Percentiles rank a stretch among this genome's conserved stretches.
phyloP scores from a whole-genome alignment of 2,797 vertebrate genomes.

The Acrocephalus scirpaceus region DNA sequence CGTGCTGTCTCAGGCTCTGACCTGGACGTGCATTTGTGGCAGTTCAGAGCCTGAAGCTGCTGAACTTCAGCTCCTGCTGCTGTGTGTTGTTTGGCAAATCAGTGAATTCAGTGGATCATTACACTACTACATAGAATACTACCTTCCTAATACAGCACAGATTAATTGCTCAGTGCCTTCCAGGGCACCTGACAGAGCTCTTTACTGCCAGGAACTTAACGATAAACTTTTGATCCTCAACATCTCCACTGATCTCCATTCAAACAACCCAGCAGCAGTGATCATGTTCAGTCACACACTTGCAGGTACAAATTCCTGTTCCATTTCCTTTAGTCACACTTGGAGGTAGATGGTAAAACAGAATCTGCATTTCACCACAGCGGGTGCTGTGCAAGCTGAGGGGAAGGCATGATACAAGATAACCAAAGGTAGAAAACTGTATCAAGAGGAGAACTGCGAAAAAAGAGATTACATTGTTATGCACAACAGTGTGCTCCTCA shows the following conservation, averaged over 20 bases:
- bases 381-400: background rate
- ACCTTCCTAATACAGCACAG: background rate
- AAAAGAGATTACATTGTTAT: background rate
- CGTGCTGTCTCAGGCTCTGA: background rate
- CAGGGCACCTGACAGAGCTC: background rate
- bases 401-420: background rate
- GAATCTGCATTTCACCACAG: background rate
- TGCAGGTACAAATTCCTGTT: background rate
- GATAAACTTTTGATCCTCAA: background rate
- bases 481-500: background rate
- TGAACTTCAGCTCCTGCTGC: background rate
- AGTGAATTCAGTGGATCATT: background rate
- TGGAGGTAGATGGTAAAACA: background rate
- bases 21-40: background rate
- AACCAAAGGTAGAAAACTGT: background rate
- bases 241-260: background rate
- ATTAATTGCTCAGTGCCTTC: background rate
- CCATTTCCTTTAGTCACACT: background rate
- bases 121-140: background rate
- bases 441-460: background rate
- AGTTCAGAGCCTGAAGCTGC: background rate
- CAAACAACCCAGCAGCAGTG: background rate
- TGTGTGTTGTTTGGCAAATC: background rate
- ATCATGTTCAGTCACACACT: background rate
- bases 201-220: background rate